Evolutionary conservation across 2,113 vertebrate genomes (phyloP).

Genomic region (Cebus imitator): DNA sequence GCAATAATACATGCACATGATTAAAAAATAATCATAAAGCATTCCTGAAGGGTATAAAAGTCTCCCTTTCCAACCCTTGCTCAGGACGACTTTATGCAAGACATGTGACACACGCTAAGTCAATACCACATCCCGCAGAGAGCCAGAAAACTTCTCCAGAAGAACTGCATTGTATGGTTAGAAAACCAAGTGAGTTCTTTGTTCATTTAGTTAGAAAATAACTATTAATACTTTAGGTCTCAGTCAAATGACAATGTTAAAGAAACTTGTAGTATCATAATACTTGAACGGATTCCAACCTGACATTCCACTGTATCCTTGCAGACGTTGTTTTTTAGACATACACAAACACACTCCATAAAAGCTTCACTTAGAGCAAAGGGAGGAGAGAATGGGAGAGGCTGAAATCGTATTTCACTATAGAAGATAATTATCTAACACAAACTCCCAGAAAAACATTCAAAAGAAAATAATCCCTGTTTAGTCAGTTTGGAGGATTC

Average conservation of each 20-base stretch:
- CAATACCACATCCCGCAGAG: neutral
- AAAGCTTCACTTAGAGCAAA: neutral
- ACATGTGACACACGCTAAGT: accelerated
- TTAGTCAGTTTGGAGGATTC: neutral
- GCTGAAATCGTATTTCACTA: neutral
- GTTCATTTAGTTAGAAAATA: too few species aligned
- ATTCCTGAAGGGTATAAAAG: neutral
- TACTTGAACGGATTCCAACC: neutral
- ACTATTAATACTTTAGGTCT: neutral
- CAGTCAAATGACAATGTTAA: neutral
- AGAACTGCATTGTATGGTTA: neutral
- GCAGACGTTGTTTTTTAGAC: neutral
- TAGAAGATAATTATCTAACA: neutral
- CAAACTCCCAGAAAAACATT: neutral
- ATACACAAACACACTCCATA: neutral
- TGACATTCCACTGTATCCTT: neutral
- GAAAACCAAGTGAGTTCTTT: neutral
- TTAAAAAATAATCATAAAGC: neutral
- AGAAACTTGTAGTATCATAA: neutral
- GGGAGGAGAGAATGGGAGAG: neutral
- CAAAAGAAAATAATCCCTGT: neutral
- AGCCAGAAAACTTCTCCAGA: neutral
- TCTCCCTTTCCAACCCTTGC: neutral
- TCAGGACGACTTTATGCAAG: neutral
- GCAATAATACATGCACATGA: neutral